Evolutionary conservation across 2,797 vertebrate species (phyloP), one percentile per base, ranked within the genome.

Genomic region (Sebastes alutus): DNA sequence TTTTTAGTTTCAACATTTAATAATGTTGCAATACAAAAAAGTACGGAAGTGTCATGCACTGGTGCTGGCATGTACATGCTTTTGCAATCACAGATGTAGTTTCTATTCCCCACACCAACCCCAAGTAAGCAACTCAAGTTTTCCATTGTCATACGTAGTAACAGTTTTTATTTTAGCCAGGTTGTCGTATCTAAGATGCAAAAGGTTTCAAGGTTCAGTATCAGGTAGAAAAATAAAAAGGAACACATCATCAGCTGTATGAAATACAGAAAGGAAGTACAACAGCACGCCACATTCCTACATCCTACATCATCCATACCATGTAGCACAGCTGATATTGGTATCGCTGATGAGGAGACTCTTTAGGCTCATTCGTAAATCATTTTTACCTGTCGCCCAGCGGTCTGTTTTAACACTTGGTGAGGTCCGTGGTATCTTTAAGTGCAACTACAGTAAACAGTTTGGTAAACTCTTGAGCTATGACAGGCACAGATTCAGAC

Each of bases 171-270:
- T 96, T 93, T 92, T 85, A 89, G 90, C 89, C 89, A 94, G 94
- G 89, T 95, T 88, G 89, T 90, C 52, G 83, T 95, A 95, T 95
- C 93, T 94, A 96, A 96, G 95, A 95, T 96, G 94, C 94, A 96
- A 95, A 96, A 94, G 85, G 87, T 89, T 89, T 94, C 85, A 88
- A 94, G 86, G 87, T 89, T 94, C 90, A 92, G 82, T 90, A 89
- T 94, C 90, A 91, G 93, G 94, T 96, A 96, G 90, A 96, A 96
- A 96, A 96, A 95, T 95, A 95, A 94, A 95, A 94, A 92, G 90
- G 90, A 94, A 90, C 89, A 93, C 88, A 91, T 88, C 83, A 83
- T 93, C 85, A 90, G 91, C 89, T 90, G 90, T 94, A 91, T 92
- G 89, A 94, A 94, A 94, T 89, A 93, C 88, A 94, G 81, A 92